A percentile compares a stretch with the other conserved stretches of the same genome.
phyloP scores from a whole-genome alignment of 2,113 vertebrate species.

The Cynopterus brachyotis region DNA sequence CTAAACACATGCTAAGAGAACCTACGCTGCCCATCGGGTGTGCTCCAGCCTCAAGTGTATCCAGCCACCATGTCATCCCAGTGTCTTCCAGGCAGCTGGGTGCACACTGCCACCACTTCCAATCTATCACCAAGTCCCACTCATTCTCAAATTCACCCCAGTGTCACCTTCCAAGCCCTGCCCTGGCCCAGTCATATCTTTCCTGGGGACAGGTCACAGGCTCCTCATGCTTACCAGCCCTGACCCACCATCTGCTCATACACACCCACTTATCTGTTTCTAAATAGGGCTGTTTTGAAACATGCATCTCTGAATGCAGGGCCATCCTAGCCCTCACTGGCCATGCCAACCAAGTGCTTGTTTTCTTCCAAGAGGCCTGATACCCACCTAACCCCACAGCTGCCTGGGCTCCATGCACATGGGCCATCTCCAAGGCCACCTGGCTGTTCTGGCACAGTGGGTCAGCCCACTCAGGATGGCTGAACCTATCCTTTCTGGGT shows the following conservation, averaged over 20 bases:
- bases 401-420: background rate
- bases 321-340: background rate
- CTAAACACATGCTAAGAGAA: background rate
- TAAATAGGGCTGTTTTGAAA: background rate
- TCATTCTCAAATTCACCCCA: background rate
- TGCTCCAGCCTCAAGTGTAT: background rate
- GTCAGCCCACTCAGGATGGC: background rate
- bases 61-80: background rate
- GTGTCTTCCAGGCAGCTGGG: background rate
- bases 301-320: background rate
- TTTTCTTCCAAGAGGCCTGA: background rate
- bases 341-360: background rate
- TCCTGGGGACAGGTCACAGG: background rate
- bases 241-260: accelerated
- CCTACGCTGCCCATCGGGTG: background rate
- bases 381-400: background rate
- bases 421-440: background rate
- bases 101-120: background rate
- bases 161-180: background rate
- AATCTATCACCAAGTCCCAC: background rate
- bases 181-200: background rate
- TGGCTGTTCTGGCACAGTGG: background rate
- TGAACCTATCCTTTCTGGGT: background rate
- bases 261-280: background rate
- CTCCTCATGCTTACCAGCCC: background rate